Evolutionary conservation across 2,888 invertebrate genomes (phyloP).

Genomic region (Keiferia lycopersicella): DNA sequence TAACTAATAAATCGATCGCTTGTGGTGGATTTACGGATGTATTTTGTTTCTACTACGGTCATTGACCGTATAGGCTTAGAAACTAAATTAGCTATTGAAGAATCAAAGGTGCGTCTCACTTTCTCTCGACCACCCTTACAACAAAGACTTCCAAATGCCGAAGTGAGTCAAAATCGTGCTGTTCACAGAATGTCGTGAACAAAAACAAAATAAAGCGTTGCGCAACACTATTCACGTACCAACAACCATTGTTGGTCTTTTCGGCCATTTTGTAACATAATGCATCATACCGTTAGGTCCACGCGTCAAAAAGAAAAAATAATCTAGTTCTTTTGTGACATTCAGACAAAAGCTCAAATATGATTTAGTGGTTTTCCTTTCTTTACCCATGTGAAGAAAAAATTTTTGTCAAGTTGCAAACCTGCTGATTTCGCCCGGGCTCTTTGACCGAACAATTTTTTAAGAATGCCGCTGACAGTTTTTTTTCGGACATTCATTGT

Average conservation of each 20-base stretch:
- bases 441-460: constrained; percentile 25
- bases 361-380: constrained; percentile 69
- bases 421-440: constrained; percentile 28
- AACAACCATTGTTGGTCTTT: constrained; percentile 63
- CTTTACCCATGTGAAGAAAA: constrained; percentile 39
- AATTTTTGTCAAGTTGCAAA: constrained; percentile 27
- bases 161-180: constrained; percentile 48
- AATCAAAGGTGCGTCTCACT: constrained; percentile 45
- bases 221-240: constrained; percentile 68
- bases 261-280: constrained; percentile 61
- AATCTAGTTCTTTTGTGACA: constrained; percentile 66
- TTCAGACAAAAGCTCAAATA: constrained; percentile 63
- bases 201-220: constrained; percentile 66
- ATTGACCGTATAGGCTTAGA: neutral
- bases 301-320: constrained; percentile 64
- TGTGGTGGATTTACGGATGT: neutral
- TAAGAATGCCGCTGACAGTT: constrained; percentile 22
- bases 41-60: neutral
- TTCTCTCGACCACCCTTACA: constrained; percentile 70
- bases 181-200: constrained; percentile 68
- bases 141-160: constrained; percentile 56
- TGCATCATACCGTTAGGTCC: constrained; percentile 66
- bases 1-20: neutral
- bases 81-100: constrained; percentile 2
- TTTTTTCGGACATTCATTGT: constrained; percentile 23